phyloP scores from a whole-genome alignment of 1,140 invertebrate genomes.

The Aradophagus sp. region DNA sequence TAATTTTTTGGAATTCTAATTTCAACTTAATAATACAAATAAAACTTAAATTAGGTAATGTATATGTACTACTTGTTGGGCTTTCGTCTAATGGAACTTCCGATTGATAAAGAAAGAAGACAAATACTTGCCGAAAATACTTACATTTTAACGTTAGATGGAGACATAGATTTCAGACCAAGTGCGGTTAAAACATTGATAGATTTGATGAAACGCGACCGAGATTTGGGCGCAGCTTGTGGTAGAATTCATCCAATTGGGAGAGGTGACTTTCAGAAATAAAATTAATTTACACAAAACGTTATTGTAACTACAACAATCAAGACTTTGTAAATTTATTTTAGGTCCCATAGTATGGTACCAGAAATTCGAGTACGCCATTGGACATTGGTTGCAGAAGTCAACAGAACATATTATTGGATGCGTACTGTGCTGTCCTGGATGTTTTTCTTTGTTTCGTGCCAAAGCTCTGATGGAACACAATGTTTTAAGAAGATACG shows the following conservation, averaged over 20 bases:
- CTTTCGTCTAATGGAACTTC: conserved; percentile 84
- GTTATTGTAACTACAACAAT: neutral
- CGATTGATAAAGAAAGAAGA: conserved; percentile 81
- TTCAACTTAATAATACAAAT: no score
- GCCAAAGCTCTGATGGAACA: conserved; percentile 92
- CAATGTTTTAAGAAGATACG: conserved; percentile 92
- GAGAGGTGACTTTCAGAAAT: conserved; percentile 73
- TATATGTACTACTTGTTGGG: conserved; percentile 96
- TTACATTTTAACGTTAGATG: conserved; percentile 92
- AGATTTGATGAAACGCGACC: conserved; percentile 93
- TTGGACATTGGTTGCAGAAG: conserved; percentile 96
- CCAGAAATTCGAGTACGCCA: conserved; percentile 94
- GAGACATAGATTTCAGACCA: conserved; percentile 94
- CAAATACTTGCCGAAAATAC: conserved; percentile 89
- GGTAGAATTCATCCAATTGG: conserved; percentile 95
- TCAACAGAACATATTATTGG: conserved; percentile 95
- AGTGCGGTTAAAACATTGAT: conserved; percentile 88
- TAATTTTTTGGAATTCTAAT: no score
- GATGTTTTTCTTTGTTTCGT: conserved; percentile 93
- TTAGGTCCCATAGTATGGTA: conserved; percentile 93
- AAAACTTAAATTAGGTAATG: no score
- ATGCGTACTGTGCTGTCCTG: conserved; percentile 91
- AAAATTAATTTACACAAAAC: neutral
- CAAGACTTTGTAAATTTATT: conserved; percentile 5
- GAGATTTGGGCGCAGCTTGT: conserved; percentile 91